Percentiles rank a stretch among this genome's conserved stretches.
Evolutionary conservation across 2,113 vertebrate genomes (phyloP).

Genomic region (Notechis scutatus): DNA sequence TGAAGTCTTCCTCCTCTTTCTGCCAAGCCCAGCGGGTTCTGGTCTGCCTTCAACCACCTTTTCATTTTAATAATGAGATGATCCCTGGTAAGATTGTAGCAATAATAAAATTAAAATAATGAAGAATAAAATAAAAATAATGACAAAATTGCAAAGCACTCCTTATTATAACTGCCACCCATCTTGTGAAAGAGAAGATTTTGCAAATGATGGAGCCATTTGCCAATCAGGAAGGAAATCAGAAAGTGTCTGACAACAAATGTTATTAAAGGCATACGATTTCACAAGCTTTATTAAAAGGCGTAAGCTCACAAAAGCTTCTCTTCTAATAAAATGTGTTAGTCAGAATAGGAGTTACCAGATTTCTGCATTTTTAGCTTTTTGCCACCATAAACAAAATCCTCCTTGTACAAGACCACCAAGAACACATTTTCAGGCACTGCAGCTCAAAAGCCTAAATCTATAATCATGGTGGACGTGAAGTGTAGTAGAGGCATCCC

Average conservation of each 20-base stretch:
- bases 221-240: neutral
- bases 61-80: conserved; percentile 1
- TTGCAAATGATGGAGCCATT: neutral
- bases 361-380: neutral
- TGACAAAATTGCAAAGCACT: neutral
- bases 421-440: neutral
- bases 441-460: neutral
- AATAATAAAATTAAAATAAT: neutral
- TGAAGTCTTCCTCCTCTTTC: neutral
- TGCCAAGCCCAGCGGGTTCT: neutral
- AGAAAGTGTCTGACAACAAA: neutral
- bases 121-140: neutral
- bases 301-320: neutral
- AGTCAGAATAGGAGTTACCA: neutral
- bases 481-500: too few relatives aligned
- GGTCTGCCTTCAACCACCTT: neutral
- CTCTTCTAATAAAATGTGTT: neutral
- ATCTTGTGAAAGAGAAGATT: neutral
- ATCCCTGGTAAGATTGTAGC: neutral
- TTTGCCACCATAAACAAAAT: neutral
- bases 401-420: neutral
- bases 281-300: neutral
- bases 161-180: neutral
- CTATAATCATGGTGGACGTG: neutral
- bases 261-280: neutral